phyloP scores from a whole-genome alignment of 2,888 invertebrate species.

The Hypsopygia costalis region DNA sequence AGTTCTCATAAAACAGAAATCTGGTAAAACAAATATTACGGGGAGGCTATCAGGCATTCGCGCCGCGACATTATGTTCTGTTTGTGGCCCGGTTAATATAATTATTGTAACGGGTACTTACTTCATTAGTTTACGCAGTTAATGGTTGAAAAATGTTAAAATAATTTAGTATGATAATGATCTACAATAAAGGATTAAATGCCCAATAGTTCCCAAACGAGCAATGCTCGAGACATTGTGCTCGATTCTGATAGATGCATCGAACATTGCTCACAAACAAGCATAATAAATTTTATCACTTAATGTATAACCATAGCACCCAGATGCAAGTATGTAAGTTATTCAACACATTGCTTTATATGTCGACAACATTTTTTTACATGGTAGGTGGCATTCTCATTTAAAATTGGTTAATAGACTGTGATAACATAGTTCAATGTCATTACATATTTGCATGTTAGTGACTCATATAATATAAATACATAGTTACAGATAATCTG shows the following conservation, averaged over 20 bases:
- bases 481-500: conserved; percentile 77
- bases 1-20: conserved; percentile 50
- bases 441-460: conserved; percentile 81
- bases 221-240: conserved; percentile 54
- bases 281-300: conserved; percentile 74
- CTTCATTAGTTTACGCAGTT: conserved; percentile 76
- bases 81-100: conserved; percentile 69
- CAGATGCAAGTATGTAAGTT: conserved; percentile 80
- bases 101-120: conserved; percentile 62
- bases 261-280: conserved; percentile 70
- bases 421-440: conserved; percentile 61
- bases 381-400: conserved; percentile 64
- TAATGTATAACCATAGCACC: conserved; percentile 78
- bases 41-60: conserved; percentile 81
- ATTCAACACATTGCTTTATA: conserved; percentile 60
- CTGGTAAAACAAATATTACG: conserved; percentile 47
- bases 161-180: conserved; percentile 80
- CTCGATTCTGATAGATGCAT: conserved; percentile 28
- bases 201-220: conserved; percentile 79
- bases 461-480: conserved; percentile 80
- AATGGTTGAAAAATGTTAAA: conserved; percentile 79
- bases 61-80: conserved; percentile 66
- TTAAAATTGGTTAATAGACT: conserved; percentile 63
- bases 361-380: conserved; percentile 46
- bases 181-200: conserved; percentile 80